These are phyloP conservation scores for Sporophila hypoxantha DNA, from an alignment of 2,113 vertebrate genomes.

Conservation along the genomic window DNA sequence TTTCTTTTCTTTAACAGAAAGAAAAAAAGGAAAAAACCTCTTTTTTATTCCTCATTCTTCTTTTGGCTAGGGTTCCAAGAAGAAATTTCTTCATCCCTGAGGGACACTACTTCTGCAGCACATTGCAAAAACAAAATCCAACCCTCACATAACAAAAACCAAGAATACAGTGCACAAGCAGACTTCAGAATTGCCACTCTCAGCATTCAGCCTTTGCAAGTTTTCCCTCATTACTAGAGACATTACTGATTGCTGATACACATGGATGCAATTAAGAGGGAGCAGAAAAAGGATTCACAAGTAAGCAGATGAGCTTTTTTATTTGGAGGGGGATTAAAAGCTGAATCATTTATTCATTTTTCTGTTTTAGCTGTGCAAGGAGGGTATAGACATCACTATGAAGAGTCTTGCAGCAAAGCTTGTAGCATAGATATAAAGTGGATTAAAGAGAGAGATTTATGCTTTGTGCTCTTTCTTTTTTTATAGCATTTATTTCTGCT, in stretches of 20 bases:
- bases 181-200: not conserved
- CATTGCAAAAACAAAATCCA: not conserved
- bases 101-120: not conserved
- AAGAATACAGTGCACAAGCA: not conserved
- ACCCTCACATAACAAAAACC: not conserved
- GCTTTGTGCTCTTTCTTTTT: not conserved
- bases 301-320: not conserved
- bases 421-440: not conserved
- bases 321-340: not conserved
- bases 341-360: not conserved
- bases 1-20: no score
- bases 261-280: not conserved
- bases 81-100: not conserved
- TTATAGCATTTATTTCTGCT: not conserved
- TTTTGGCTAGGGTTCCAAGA: not conserved
- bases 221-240: not conserved
- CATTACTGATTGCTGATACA: not conserved
- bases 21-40: not conserved
- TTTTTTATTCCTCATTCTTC: not conserved
- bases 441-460: not conserved
- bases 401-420: not conserved
- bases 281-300: not conserved
- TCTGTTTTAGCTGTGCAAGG: not conserved
- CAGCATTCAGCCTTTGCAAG: not conserved
- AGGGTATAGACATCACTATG: not conserved